Conservation (phyloP, 2,113 vertebrate genomes). For the Dinomys branickii region DNA sequence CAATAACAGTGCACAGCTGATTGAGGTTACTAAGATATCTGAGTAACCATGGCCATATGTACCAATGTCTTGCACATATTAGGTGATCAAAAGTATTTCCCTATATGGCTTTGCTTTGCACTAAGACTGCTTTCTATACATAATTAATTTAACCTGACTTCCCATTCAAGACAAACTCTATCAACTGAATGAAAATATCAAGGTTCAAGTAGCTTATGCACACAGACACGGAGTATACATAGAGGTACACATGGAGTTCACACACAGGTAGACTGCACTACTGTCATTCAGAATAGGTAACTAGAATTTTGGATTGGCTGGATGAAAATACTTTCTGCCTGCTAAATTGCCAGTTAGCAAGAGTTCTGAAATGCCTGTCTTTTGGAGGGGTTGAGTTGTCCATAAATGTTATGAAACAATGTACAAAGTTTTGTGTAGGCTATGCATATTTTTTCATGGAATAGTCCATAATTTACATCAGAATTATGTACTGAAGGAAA, state of each 20-base stretch:
- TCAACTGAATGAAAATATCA: neutral
- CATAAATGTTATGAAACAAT: neutral
- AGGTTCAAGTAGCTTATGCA: neutral
- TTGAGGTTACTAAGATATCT: neutral
- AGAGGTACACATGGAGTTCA: no score
- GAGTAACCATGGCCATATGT: neutral
- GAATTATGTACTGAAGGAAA: slow-evolving; percentile 13
- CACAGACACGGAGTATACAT: neutral
- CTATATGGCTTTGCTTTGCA: neutral
- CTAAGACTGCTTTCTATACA: neutral
- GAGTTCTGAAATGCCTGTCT: neutral
- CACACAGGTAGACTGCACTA: neutral
- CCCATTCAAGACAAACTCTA: slow-evolving; percentile 23
- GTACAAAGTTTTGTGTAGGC: neutral
- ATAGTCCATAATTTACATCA: slow-evolving; percentile 22
- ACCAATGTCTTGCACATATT: neutral
- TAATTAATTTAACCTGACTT: neutral
- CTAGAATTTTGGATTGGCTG: neutral
- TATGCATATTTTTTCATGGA: neutral
- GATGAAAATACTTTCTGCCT: neutral
- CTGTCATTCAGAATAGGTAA: neutral
- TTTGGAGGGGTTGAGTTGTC: neutral
- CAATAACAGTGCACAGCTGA: neutral
- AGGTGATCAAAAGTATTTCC: neutral
- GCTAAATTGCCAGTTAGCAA: neutral